Evolutionary conservation across 1,140 invertebrate genomes (phyloP).

Genomic region (Agraylea sexmaculata): DNA sequence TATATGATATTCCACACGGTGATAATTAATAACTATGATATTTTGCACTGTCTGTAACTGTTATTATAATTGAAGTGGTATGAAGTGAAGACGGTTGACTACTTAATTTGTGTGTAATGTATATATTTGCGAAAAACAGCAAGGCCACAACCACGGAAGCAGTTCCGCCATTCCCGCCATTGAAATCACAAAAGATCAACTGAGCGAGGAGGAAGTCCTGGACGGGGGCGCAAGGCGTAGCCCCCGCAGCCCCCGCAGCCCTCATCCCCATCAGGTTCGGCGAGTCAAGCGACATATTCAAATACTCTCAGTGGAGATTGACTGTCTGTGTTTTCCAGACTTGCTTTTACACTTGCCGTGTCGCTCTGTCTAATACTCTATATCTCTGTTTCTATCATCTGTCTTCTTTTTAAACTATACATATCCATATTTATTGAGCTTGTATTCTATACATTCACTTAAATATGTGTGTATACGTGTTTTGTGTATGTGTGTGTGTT

Average conservation of each 20-base stretch:
- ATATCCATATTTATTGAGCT: neutral
- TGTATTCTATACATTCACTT: no score
- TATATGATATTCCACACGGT: no score
- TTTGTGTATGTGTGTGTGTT: no score
- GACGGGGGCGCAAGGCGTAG: conserved; percentile 28
- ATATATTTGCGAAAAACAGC: conserved; percentile 5
- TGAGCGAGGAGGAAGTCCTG: conserved; percentile 37
- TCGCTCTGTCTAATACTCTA: conserved; percentile 21
- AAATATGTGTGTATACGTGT: no score
- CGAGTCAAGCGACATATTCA: conserved; percentile 25
- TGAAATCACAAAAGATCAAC: conserved; percentile 80
- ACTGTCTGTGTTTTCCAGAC: conserved; percentile 33
- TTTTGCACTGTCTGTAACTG: conserved; percentile 26
- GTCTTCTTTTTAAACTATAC: conserved; percentile 33
- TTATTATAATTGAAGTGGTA: conserved; percentile 18
- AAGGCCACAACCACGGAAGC: conserved; percentile 21
- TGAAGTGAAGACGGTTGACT: neutral
- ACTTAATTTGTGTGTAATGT: neutral
- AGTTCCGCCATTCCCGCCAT: conserved; percentile 45
- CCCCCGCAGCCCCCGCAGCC: conserved; percentile 24
- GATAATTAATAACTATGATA: conserved; percentile 22
- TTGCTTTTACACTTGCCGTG: conserved; percentile 30
- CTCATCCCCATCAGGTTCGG: conserved; percentile 40
- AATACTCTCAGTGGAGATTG: neutral
- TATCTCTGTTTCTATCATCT: conserved; percentile 29